Evolutionary conservation across 2,888 invertebrate genomes (phyloP).

Genomic region (Subacronicta megacephala): DNA sequence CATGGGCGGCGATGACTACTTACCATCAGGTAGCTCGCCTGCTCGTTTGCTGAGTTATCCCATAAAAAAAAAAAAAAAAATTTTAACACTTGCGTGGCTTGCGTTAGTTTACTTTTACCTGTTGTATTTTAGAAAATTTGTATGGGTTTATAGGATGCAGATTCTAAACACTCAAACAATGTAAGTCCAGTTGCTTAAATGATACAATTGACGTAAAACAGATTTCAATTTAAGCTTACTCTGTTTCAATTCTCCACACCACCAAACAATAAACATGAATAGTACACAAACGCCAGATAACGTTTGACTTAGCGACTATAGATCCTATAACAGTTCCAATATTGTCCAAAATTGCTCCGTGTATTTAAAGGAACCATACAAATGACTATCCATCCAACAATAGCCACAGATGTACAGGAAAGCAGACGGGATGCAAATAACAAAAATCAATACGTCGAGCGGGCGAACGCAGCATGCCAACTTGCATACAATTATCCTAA

Average conservation of each 20-base stretch:
- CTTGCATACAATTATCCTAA: constrained; percentile 81
- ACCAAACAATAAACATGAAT: constrained; percentile 21
- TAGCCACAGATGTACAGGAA: constrained; percentile 81
- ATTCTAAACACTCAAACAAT: too few relatives aligned
- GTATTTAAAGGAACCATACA: constrained; percentile 58
- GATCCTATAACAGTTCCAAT: constrained; percentile 16
- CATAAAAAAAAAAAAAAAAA: too few relatives aligned
- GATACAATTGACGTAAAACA: constrained; percentile 27
- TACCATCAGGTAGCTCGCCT: too few relatives aligned
- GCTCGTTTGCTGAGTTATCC: too few relatives aligned
- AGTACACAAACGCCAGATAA: constrained; percentile 11
- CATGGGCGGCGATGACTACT: too few relatives aligned
- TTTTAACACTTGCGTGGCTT: too few relatives aligned
- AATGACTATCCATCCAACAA: constrained; percentile 81
- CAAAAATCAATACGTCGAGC: constrained; percentile 86
- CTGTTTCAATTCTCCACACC: constrained; percentile 10
- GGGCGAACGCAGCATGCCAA: constrained; percentile 76
- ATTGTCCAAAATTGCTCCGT: constrained; percentile 28
- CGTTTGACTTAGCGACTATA: constrained; percentile 9
- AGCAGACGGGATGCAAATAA: constrained; percentile 88
- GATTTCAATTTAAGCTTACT: constrained; percentile 20
- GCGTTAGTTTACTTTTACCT: too few relatives aligned
- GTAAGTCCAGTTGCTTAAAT: constrained; percentile 20
- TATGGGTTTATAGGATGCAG: too few relatives aligned
- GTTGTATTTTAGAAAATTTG: too few relatives aligned